A percentile compares a stretch with the other conserved stretches of the same genome.
Conservation (phyloP, 2,888 invertebrate species). For the Tipula lateralis region DNA sequence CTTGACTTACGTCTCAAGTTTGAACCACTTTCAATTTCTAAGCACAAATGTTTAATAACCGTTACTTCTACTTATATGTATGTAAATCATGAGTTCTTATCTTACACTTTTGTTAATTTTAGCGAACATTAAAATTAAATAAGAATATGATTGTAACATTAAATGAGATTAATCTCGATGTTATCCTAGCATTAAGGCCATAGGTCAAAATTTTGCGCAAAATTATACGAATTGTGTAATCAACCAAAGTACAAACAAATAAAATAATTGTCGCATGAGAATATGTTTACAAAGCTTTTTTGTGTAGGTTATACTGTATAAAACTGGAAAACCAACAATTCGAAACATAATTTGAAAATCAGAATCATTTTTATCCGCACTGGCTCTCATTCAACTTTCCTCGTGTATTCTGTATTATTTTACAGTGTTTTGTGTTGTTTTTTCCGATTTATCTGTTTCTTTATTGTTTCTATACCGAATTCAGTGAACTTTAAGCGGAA, state of each 20-base stretch:
- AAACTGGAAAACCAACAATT: background rate
- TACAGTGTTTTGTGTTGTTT: background rate
- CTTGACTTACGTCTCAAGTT: background rate
- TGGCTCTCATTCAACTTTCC: background rate
- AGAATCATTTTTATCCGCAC: background rate
- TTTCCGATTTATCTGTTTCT: background rate
- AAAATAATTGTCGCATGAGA: too few species aligned
- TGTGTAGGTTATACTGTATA: background rate
- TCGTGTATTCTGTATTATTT: background rate
- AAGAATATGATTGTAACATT: too few species aligned
- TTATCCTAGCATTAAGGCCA: too few species aligned
- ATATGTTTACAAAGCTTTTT: too few species aligned
- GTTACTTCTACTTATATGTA: too few species aligned
- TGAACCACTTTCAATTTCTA: background rate
- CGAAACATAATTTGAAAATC: background rate
- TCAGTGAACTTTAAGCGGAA: conserved; percentile 9
- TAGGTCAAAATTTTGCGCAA: too few species aligned
- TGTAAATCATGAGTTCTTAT: too few species aligned
- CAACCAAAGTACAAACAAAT: too few species aligned
- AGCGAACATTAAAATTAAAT: too few species aligned
- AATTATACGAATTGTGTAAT: too few species aligned
- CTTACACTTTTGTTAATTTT: too few species aligned
- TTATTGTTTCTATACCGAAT: background rate
- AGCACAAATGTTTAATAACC: background rate
- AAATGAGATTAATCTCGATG: too few species aligned